Conservation (phyloP, 2,888 invertebrate species). For the Drosophila prolongata region DNA sequence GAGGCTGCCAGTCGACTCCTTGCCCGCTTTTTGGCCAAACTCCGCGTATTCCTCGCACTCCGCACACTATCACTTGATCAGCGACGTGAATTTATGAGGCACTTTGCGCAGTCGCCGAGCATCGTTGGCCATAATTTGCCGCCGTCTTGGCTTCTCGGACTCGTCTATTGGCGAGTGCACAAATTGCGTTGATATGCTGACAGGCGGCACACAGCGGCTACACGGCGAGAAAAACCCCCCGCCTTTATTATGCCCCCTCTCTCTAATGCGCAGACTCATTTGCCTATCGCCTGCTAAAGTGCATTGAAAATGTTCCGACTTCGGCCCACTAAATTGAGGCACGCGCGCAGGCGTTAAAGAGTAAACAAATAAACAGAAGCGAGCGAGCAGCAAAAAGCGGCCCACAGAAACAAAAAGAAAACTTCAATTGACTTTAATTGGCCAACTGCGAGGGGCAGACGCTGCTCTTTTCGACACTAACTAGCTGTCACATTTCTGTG, state of each 20-base stretch:
- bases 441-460: conserved; percentile 49
- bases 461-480: conserved; percentile 52
- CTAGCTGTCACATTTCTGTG: conserved; percentile 75
- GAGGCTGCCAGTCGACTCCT: conserved; percentile 29
- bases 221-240: conserved; percentile 9
- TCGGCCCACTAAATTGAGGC: conserved; percentile 72
- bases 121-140: conserved; percentile 73
- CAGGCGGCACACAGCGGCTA: conserved; percentile 70
- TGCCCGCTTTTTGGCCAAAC: conserved; percentile 3
- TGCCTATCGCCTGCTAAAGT: conserved; percentile 70
- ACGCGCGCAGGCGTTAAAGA: conserved; percentile 72
- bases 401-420: conserved; percentile 25
- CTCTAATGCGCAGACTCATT: conserved; percentile 60
- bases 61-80: conserved; percentile 75
- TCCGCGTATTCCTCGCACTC: conserved; percentile 9
- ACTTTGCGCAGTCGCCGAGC: conserved; percentile 75
- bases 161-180: conserved; percentile 73
- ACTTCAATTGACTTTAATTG: conserved; percentile 77
- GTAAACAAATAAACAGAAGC: conserved; percentile 30
- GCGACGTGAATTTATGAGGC: conserved; percentile 79
- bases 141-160: conserved; percentile 27
- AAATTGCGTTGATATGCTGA: conserved; percentile 79
- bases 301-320: conserved; percentile 48
- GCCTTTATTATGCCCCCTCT: conserved; percentile 15
- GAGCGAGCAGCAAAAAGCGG: conserved; percentile 44